Percentiles rank a stretch among this genome's conserved stretches.
Conservation (phyloP, 2,888 invertebrate genomes). For the Plagodis pulveraria region DNA sequence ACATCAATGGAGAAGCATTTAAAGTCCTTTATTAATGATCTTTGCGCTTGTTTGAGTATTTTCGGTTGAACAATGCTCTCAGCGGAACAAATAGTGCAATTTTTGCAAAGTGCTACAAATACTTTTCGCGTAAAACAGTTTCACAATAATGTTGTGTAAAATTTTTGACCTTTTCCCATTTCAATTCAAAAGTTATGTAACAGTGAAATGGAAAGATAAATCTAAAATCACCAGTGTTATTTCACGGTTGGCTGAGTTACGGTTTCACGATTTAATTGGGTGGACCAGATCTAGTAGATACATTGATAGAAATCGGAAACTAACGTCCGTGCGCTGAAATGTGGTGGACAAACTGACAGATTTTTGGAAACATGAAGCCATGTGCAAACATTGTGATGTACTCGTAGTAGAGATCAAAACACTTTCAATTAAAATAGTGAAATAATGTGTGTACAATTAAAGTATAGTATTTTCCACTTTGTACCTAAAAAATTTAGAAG, state of each 20-base stretch:
- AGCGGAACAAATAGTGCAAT: constrained; percentile 10
- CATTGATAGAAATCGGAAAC: constrained; percentile 37
- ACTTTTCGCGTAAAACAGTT: constrained; percentile 5
- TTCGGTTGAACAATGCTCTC: not conserved
- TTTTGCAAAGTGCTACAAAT: constrained; percentile 12
- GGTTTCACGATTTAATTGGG: constrained; percentile 27
- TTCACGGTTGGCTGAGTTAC: constrained; percentile 20
- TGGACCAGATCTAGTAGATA: constrained; percentile 30
- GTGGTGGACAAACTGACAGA: constrained; percentile 27
- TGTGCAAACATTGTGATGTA: constrained; percentile 16
- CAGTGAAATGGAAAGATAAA: constrained; percentile 18
- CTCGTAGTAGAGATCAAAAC: constrained; percentile 10
- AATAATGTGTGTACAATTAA: not conserved
- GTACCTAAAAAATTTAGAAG: too few relatives aligned
- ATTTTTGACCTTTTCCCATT: constrained; percentile 4
- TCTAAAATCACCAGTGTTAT: constrained; percentile 30
- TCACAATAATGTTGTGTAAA: constrained; percentile 4
- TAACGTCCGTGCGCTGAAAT: constrained; percentile 26
- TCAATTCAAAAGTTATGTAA: constrained; percentile 21
- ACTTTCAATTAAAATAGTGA: constrained; percentile 5
- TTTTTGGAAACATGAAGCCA: constrained; percentile 37
- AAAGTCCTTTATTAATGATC: not conserved
- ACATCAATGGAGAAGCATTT: too few relatives aligned
- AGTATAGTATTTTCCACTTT: too few relatives aligned
- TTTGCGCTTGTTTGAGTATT: not conserved